Conservation (phyloP, 2,888 invertebrate genomes). For the Syrista parreyssii region DNA sequence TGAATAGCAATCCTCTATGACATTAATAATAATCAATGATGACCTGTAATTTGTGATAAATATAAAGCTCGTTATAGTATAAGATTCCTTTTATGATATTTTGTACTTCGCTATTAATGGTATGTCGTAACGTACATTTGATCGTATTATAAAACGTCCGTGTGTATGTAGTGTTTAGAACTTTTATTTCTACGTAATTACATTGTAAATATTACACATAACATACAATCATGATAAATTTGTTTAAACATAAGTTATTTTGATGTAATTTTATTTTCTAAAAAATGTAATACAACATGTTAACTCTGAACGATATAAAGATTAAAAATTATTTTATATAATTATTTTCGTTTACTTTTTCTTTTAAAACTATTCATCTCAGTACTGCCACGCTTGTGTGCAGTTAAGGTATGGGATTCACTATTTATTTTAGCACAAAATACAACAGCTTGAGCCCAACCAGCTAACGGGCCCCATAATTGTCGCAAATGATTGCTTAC, state of each 20-base stretch:
- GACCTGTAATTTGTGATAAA: not conserved
- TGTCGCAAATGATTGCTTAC: conserved; percentile 84
- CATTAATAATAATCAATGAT: not conserved
- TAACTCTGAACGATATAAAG: not conserved
- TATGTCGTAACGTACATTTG: not conserved
- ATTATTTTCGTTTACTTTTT: conserved; percentile 25
- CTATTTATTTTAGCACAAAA: conserved; percentile 56
- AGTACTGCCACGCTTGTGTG: not conserved
- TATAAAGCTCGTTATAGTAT: not conserved
- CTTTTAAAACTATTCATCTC: not conserved
- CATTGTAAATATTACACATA: not conserved
- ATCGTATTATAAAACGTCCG: not conserved
- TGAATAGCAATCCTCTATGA: not conserved
- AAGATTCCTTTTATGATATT: not conserved
- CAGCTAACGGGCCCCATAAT: conserved; percentile 87
- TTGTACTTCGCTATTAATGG: not conserved
- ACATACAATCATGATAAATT: not conserved
- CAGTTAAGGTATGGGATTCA: conserved; percentile 6
- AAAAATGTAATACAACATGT: not conserved
- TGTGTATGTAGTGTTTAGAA: not conserved
- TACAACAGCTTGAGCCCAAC: conserved; percentile 95
- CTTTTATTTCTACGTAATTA: not conserved
- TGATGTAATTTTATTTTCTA: not conserved
- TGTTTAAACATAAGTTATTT: not conserved
- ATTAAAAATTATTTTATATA: not conserved